phyloP scores from a whole-genome alignment of 2,113 vertebrate species.

The Austrofundulus limnaeus region DNA sequence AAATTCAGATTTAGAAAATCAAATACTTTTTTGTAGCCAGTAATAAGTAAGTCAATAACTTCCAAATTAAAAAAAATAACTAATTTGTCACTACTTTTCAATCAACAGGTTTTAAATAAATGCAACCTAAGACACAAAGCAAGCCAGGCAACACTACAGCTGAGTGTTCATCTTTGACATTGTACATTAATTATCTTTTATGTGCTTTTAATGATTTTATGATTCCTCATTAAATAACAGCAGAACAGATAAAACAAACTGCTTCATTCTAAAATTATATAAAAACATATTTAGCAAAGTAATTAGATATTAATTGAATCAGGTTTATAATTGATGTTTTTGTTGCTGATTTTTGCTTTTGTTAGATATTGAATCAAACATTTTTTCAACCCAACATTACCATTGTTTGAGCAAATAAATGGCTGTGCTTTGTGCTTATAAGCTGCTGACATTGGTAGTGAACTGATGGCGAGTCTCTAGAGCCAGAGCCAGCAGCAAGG shows the following conservation, averaged over 20 bases:
- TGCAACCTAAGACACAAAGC: background rate
- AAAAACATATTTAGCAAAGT: background rate
- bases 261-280: background rate
- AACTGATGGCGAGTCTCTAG: slow-evolving; percentile 14
- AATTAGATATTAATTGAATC: background rate
- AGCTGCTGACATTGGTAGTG: slow-evolving; percentile 46
- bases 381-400: background rate
- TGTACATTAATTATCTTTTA: background rate
- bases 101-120: background rate
- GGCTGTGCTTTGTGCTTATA: background rate
- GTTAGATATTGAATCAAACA: background rate
- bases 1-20: background rate
- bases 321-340: background rate
- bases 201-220: background rate
- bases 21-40: background rate
- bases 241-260: background rate
- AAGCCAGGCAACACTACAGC: background rate
- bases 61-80: too few species aligned
- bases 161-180: background rate
- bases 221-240: background rate
- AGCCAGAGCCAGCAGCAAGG: slow-evolving; percentile 21
- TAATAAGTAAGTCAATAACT: too few species aligned
- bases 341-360: background rate
- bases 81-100: background rate
- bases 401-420: slow-evolving; percentile 1